phyloP scores from a whole-genome alignment of 2,888 invertebrate genomes.

The Chirona hameri region DNA sequence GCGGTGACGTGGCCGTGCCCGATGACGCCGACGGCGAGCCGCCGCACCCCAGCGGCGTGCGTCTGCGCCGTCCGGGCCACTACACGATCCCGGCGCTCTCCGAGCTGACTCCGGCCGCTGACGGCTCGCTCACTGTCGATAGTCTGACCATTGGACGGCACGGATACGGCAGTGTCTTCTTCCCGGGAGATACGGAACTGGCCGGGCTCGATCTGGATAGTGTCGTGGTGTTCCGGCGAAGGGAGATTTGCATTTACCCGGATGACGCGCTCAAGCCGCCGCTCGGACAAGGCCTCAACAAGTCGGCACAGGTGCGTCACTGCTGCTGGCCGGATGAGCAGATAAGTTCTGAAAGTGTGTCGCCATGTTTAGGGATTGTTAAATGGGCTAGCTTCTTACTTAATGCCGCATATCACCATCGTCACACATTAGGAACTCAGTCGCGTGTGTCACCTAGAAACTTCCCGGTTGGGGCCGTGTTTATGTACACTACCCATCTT shows the following conservation, averaged over 20 bases:
- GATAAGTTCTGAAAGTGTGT: no score
- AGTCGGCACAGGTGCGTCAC: constrained; percentile 64
- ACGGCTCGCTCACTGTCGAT: constrained; percentile 64
- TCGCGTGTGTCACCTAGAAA: no score
- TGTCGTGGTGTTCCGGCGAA: constrained; percentile 62
- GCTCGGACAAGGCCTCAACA: constrained; percentile 80
- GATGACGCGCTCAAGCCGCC: constrained; percentile 83
- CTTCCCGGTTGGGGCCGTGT: no score
- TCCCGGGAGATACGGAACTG: constrained; percentile 77
- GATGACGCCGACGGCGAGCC: constrained; percentile 43
- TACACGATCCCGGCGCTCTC: constrained; percentile 84
- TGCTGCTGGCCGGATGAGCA: background rate
- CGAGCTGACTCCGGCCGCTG: constrained; percentile 64
- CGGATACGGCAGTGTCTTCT: constrained; percentile 87
- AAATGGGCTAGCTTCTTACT: no score
- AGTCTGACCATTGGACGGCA: constrained; percentile 83
- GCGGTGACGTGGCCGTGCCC: constrained; percentile 38
- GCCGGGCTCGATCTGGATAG: constrained; percentile 53
- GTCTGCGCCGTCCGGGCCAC: constrained; percentile 75
- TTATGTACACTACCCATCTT: no score
- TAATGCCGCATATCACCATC: no score
- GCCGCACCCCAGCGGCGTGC: constrained; percentile 71
- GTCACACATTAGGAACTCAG: no score
- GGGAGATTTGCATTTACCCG: constrained; percentile 93
- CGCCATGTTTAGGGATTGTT: no score